phyloP scores from a whole-genome alignment of 2,888 invertebrate species.

The Melikaiella ostensackeni region DNA sequence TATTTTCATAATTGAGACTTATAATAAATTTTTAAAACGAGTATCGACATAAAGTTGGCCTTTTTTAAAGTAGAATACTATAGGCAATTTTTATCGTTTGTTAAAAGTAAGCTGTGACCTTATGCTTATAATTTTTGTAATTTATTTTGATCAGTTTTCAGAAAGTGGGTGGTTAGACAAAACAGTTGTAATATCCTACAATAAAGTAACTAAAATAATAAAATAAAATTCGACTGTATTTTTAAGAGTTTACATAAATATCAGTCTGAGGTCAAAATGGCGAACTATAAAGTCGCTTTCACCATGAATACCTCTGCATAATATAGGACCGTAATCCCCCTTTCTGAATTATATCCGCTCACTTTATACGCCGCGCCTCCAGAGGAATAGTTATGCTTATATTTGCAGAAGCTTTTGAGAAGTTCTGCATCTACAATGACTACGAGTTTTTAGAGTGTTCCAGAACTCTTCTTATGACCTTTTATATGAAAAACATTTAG shows the following conservation, averaged over 20 bases:
- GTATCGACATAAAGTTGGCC: no score
- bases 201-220: no score
- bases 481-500: neutral
- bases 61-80: no score
- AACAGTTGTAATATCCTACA: no score
- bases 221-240: neutral
- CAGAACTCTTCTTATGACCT: neutral
- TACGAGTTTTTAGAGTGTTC: neutral
- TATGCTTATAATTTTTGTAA: no score
- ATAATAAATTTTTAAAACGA: no score
- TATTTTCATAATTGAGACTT: no score
- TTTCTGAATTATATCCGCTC: slow-evolving; percentile 3
- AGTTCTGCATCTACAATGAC: neutral
- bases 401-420: slow-evolving; percentile 7
- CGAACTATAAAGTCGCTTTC: neutral
- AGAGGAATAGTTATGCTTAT: neutral
- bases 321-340: neutral
- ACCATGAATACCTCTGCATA: slow-evolving; percentile 7
- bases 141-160: no score
- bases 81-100: no score
- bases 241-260: neutral
- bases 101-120: no score
- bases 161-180: no score
- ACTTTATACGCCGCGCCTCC: neutral
- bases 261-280: slow-evolving; percentile 1